Conservation (phyloP, 2,888 invertebrate genomes). For the Hemistola chrysoprasaria region DNA sequence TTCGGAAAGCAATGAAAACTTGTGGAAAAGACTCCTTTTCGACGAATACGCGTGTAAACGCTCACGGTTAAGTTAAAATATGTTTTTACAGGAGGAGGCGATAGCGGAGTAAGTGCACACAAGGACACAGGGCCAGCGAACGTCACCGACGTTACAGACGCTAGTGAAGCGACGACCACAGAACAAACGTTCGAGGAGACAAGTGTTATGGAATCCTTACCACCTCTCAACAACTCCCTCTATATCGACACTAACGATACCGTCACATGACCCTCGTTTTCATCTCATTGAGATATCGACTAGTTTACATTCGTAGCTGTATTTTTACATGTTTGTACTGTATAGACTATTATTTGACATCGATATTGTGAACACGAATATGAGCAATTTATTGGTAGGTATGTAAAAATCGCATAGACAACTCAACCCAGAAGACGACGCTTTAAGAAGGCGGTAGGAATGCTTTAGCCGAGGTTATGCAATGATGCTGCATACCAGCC, state of each 20-base stretch:
- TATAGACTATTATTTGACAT: too few relatives aligned
- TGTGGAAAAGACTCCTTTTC: too few relatives aligned
- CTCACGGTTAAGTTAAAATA: too few relatives aligned
- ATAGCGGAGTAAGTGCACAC: conserved; percentile 64
- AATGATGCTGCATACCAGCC: too few relatives aligned
- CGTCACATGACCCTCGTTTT: conserved; percentile 46
- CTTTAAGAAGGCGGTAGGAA: too few relatives aligned
- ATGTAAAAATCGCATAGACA: too few relatives aligned
- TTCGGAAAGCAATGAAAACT: too few relatives aligned
- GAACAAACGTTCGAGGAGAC: conserved; percentile 9
- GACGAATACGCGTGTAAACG: too few relatives aligned
- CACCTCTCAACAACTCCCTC: conserved; percentile 9
- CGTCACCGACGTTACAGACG: conserved; percentile 27
- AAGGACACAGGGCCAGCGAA: conserved; percentile 37
- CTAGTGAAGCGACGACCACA: conserved; percentile 18
- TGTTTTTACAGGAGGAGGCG: conserved; percentile 70
- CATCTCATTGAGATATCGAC: conserved; percentile 8
- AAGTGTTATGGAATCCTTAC: conserved; percentile 3
- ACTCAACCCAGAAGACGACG: too few relatives aligned
- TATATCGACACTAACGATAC: conserved; percentile 26
- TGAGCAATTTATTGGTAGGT: too few relatives aligned
- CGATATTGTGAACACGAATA: too few relatives aligned
- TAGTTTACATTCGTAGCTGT: neutral
- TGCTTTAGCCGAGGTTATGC: too few relatives aligned
- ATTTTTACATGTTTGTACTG: conserved; percentile 28